Base-by-base conservation (phyloP, 2,797 vertebrate species). In the Acipenser transmontanus region DNA sequence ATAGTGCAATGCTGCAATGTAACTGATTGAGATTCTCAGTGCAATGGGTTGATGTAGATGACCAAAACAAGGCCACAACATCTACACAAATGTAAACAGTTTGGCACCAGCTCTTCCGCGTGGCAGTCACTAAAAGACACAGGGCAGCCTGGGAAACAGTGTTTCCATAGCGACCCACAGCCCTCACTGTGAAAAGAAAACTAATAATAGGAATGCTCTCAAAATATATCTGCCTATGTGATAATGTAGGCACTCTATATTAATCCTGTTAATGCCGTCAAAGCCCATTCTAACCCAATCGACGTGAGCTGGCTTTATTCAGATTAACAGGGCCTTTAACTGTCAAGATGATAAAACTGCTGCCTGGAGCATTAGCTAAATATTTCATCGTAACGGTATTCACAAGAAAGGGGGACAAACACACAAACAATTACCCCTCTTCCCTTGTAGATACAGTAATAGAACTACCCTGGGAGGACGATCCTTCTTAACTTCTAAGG, bases 11-110 rank as follows among this genome's bases (percentile, higher is more conserved):
- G 9, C 57, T 54, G 47, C 61, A 71, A 13, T 48, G 56, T 66
- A 64, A 66, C 72, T 50, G 59, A 66, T 62, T 71, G 62, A 48
- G 1, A 67, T 49, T 70, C 62, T 74, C 48, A 68, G 59, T 66
- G 61, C 66, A 68, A 68, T 66, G 61, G 50, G 50, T 59, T 73
- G 73, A 73, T 64, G 68, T 64, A 76, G 65, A 66, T 61, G 50
- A 67, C 64, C 65, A 64, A 64, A 72, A 59, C 65, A 61, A 67
- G 66, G 66, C 49, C 68, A 69, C 66, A 63, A 74, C 73, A 78
- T 65, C 72, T 73, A 72, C 66, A 62, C 49, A 68, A 47, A 64
- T 69, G 72, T 10, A 75, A 75, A 71, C 63, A 62, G 65, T 73
- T 70, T 62, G 69, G 63, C 67, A 50, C 52, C 47, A 47, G 52